Conservation (phyloP, 2,113 vertebrate genomes). For the Macroglossus sobrinus region DNA sequence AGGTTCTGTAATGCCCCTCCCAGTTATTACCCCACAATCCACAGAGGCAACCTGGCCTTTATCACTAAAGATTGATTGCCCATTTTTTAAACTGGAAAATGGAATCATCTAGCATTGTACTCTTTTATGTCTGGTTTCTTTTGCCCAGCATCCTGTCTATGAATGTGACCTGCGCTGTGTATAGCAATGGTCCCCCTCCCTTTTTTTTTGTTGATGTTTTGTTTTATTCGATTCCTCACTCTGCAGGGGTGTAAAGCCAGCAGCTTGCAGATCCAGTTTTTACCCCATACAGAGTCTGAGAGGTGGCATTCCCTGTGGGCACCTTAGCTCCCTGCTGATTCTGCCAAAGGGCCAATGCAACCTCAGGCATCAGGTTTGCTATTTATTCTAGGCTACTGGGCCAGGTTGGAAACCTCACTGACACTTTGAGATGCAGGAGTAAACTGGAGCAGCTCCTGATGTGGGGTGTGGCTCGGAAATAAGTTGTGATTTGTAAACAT, state of each 20-base stretch:
- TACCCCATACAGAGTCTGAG: accelerated
- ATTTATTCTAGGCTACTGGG: not conserved
- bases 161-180: not conserved
- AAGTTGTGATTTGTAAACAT: not conserved
- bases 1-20: not conserved
- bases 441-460: not conserved
- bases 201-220: not conserved
- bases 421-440: not conserved
- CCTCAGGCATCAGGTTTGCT: not conserved
- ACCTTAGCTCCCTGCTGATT: not conserved
- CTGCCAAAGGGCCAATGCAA: not conserved
- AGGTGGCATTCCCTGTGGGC: not conserved
- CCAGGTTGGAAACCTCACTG: not conserved
- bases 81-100: not conserved
- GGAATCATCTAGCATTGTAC: not conserved
- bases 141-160: not conserved
- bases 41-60: not conserved
- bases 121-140: not conserved
- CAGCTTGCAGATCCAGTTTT: not conserved
- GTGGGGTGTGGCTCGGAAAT: not conserved
- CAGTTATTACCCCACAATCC: not conserved
- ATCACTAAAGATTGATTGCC: not conserved
- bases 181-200: not conserved
- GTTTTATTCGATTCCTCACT: not conserved
- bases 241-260: not conserved